Evolutionary conservation across 2,113 vertebrate species (phyloP).

Genomic region (Bubo scandiacus): DNA sequence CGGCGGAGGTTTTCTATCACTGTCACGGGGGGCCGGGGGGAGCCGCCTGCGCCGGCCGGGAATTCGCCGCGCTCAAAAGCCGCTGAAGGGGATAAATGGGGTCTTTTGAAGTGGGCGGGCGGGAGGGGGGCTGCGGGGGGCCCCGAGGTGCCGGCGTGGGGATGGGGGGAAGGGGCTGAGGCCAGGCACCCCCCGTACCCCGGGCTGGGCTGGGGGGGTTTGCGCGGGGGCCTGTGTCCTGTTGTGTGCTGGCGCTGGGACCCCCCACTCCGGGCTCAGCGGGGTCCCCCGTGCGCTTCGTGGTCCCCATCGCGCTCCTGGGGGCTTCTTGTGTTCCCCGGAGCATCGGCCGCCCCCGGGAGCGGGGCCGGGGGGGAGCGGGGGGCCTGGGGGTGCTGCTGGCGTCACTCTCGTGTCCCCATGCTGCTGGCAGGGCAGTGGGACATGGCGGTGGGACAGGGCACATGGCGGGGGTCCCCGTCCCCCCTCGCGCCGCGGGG

Average conservation of each 20-base stretch:
- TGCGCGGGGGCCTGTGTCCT: accelerated
- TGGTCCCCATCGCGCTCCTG: not conserved
- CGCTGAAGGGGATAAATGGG: slow-evolving; percentile 70
- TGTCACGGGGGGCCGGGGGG: slow-evolving; percentile 67
- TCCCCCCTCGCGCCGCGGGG: too few relatives aligned
- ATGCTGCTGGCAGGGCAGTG: not conserved
- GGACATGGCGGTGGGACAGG: not conserved
- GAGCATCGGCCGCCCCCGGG: not conserved
- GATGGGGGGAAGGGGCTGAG: slow-evolving; percentile 50
- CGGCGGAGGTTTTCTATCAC: slow-evolving; percentile 71
- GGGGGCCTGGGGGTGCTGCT: not conserved
- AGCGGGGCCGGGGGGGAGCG: not conserved
- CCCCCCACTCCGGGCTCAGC: not conserved
- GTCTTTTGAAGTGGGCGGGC: slow-evolving; percentile 29
- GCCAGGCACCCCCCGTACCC: not conserved
- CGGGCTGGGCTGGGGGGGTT: not conserved
- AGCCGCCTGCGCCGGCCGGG: slow-evolving; percentile 30
- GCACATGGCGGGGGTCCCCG: too few relatives aligned
- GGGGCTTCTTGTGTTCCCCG: not conserved
- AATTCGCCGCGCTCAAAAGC: slow-evolving; percentile 56
- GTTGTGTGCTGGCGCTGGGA: not conserved
- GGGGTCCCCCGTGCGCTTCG: not conserved
- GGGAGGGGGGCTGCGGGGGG: slow-evolving; percentile 19
- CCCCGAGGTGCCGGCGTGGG: slow-evolving; percentile 9
- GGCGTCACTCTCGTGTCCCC: not conserved